Base-by-base conservation (phyloP, 2,113 vertebrate species). In the Hippotragus niger region DNA sequence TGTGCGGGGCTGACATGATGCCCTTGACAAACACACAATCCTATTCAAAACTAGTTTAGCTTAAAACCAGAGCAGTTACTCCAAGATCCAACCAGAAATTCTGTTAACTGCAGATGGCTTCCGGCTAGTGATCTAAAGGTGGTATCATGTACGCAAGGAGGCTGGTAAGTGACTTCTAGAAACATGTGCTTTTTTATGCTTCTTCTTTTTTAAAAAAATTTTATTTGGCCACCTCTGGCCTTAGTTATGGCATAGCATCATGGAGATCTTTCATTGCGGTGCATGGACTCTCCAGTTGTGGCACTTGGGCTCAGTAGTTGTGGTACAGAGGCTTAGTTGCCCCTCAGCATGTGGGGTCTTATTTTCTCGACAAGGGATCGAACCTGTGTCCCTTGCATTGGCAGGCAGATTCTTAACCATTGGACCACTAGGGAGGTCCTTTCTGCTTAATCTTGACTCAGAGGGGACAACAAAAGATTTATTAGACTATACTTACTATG, bases 1-100 rank as follows among this genome's bases (percentile, higher is more conserved):
- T 40, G 19, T n/a, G 33, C 16, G 0, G 8, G 27, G 12, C 14
- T 1, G 1, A 33, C 31, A 4, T 0, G 2, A 58, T 9, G 14
- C 14, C 23, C 40, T 31, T 67, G 23, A 40, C 3, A 15, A 36
- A 45, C 15, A 19, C 2, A 45, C 14, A 52, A 55, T 36, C 57
- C 33, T 25, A 5, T 11, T 27, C 7, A 13, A 33, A 8, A 2
- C 23, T 25, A 33, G 7, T 36, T 36, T 19, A 21, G 1, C 29
- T 52, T 36, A 19, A 60, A 85, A 85, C n/a, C 31, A 57, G 60
- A 3, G 43, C 60, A n/a, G 2, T 14, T 25, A n/a, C 19, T 53
- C 29, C 6, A 93, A 83, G 62, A n/a, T 29, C 11, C 74, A 45
- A 17, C 2, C 40, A 67, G 9, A 78, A 62, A 78, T 52, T 57